Evolutionary conservation across 2,888 invertebrate genomes (phyloP), one percentile per base, ranked within the genome.

Genomic region (Eupithecia inturbata): DNA sequence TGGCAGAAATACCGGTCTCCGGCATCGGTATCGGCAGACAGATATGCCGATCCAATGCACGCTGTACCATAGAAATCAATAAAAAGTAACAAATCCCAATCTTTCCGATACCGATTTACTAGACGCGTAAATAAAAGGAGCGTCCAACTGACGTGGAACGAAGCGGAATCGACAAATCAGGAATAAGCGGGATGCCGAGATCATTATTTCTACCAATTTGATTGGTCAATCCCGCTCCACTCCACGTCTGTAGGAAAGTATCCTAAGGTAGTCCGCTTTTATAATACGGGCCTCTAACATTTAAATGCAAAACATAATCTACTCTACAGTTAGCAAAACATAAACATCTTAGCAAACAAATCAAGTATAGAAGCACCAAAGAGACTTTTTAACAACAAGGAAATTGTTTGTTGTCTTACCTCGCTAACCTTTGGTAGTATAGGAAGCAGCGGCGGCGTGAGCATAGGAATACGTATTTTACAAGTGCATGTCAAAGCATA

Each of bases 381-480:
- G 49, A 22, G 12, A 53, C 53, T 4, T 57, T 57, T 26, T 57
- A 49, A 14, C 53, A n/a, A 19, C 53, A 53, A 57, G 22, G 22
- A 62, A 62, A 19, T 62, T 19, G 62, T 62, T 62, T 31, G 75
- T 31, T 62, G 75, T 81, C 94, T 93, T 87, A 93, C 93, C 92
- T 93, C 93, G 75, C 92, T 93, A 82, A 94, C 90, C 89, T 62
- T 62, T 92, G 90, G 79, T 82, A 86, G 73, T 82, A 82, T 85
- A 79, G 82, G 74, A 89, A 89, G 92, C 92, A 89, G 92, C 92
- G 89, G 49, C 49, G n/a, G 93, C 93, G 85, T 92, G 89, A 89
- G 83, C 87, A 87, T 78, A 90, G 80, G 79, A 87, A 83, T 74
- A 83, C 83, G 45, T 83, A 82, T 80, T 85, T 87, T 85, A 86